Evolutionary conservation across 2,113 vertebrate genomes (phyloP).

Genomic region (Muntiacus reevesi): DNA sequence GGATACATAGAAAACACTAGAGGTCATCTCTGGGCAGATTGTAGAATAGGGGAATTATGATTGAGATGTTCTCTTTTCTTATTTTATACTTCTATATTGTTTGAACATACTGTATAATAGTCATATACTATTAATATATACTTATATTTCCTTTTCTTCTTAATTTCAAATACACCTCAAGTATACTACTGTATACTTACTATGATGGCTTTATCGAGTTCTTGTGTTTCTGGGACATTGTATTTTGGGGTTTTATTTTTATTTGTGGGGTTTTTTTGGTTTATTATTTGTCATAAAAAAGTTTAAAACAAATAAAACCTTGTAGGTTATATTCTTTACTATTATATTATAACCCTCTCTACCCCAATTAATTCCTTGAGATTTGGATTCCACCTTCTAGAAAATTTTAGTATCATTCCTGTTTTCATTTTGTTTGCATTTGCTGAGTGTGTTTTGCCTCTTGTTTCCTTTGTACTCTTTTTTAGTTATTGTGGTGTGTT

Average conservation of each 20-base stretch:
- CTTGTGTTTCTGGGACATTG: not conserved
- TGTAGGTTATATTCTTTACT: not conserved
- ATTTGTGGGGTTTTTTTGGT: not conserved
- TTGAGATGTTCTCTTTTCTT: not conserved
- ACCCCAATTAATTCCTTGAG: not conserved
- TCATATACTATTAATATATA: not conserved
- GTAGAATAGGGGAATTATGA: not conserved
- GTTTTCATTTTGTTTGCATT: not conserved
- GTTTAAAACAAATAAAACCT: not conserved
- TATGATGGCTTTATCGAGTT: not conserved
- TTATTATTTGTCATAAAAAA: not conserved
- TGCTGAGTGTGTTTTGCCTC: not conserved
- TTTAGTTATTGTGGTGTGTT: not conserved
- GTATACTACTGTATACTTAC: not conserved
- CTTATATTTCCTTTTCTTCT: not conserved
- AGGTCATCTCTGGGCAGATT: not conserved
- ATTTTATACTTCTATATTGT: not conserved
- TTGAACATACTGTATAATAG: not conserved
- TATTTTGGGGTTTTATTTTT: not conserved
- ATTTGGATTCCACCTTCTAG: not conserved
- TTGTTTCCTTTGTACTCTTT: not conserved
- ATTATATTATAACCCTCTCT: not conserved
- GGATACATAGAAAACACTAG: not conserved
- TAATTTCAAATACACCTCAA: not conserved
- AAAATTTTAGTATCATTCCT: not conserved